Evolutionary conservation across 2,888 invertebrate genomes (phyloP), one percentile per base, ranked within the genome.

Genomic region (Ypsolopha scabrella): DNA sequence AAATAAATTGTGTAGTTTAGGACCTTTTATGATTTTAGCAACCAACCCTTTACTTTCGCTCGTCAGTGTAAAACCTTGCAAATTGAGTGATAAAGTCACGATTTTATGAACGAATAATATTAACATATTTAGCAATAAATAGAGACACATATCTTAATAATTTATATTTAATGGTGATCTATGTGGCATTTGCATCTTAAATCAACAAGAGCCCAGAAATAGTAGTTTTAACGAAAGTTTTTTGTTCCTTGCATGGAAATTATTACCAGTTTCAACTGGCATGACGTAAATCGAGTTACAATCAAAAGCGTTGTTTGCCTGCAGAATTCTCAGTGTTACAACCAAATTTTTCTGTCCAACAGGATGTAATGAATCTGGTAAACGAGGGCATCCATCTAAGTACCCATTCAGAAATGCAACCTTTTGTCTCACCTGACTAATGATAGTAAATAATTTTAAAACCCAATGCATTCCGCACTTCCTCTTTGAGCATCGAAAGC

Each of bases 401-500:
- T 24, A n/a, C n/a, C n/a, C n/a, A n/a, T 24, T 24, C 24, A 24
- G 24, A 24, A 24, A 24, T 24, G 4, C 24, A 24, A 24, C 24
- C 24, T 24, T 24, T 24, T n/a, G n/a, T 3, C 24, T 24, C 11
- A 50, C 50, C 10, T 24, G 41, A 36, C 35, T 6, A 52, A 43
- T 41, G 7, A 6, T 13, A 10, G 35, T 14, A 35, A 14, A 38
- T 11, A 24, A 14, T 51, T 41, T 54, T 33, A 50, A 36, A 44
- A 51, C 39, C 48, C 35, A 53, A 64, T 68, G 67, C 62, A 59
- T 63, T 60, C 60, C 67, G 64, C 61, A 70, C 67, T 81, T 81
- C 82, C 80, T 79, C 65, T 67, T 76, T 72, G 68, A 70, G 63
- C 67, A 80, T 74, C 72, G 80, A 80, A 82, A 80, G 80, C 79